These are phyloP conservation scores for Rhopalosiphum padi DNA, from an alignment of 1,140 invertebrate genomes.

Conservation along the genomic window DNA sequence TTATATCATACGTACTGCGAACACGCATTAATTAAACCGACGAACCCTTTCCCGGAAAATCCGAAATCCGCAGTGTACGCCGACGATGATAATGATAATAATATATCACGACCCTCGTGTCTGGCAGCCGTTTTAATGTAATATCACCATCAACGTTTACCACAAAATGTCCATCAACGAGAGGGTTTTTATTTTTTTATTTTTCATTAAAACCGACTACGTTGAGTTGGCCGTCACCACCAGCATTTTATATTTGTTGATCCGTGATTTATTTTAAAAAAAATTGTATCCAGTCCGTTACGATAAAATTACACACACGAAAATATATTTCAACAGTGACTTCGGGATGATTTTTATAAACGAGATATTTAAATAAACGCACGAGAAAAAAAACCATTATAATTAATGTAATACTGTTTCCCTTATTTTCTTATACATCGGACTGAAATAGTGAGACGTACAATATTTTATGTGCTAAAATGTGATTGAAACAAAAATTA, in stretches of 20 bases:
- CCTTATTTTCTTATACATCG: background rate
- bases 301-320: background rate
- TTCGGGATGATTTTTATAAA: background rate
- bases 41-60: background rate
- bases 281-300: background rate
- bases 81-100: constrained; percentile 3
- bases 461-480: background rate
- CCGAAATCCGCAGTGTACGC: background rate
- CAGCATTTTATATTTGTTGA: background rate
- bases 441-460: background rate
- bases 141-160: background rate
- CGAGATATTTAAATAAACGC: background rate
- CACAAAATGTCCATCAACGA: background rate
- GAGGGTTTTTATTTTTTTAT: background rate
- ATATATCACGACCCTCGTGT: constrained; percentile 6
- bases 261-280: background rate
- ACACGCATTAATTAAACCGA: constrained; percentile 3
- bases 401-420: background rate
- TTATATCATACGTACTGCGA: background rate
- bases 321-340: background rate
- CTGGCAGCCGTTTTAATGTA: background rate
- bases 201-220: background rate
- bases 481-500: background rate
- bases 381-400: background rate
- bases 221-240: background rate